Evolutionary conservation across 2,888 invertebrate species (phyloP).

Genomic region (Lithophane semibrunnea): DNA sequence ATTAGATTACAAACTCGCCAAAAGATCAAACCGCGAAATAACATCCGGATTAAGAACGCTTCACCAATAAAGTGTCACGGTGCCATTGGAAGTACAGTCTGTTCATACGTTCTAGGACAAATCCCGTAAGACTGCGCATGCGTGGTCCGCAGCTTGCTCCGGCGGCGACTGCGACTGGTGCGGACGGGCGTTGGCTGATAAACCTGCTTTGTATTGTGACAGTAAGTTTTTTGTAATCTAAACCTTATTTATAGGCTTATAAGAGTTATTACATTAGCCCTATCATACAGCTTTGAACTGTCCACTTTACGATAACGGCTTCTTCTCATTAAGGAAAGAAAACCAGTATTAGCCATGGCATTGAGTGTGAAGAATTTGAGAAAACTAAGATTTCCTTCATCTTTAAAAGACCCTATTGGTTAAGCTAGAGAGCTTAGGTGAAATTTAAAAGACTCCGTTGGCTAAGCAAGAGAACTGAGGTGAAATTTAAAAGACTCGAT

Average conservation of each 20-base stretch:
- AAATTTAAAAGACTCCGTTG: too few relatives aligned
- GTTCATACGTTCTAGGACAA: constrained; percentile 91
- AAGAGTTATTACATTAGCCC: too few relatives aligned
- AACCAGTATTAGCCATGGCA: too few relatives aligned
- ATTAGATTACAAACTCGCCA: too few relatives aligned
- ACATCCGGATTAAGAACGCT: constrained; percentile 11
- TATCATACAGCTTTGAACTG: too few relatives aligned
- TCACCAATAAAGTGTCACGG: constrained; percentile 44
- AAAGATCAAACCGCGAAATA: not conserved
- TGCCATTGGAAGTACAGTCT: constrained; percentile 52
- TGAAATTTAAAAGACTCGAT: too few relatives aligned
- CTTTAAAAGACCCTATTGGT: not conserved
- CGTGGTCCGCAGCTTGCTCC: constrained; percentile 93
- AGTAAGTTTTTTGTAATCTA: constrained; percentile 89
- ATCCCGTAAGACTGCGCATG: constrained; percentile 93
- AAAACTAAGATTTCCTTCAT: too few relatives aligned
- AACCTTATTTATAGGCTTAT: not conserved
- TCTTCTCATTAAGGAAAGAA: too few relatives aligned
- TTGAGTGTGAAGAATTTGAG: too few relatives aligned
- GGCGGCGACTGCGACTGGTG: constrained; percentile 94
- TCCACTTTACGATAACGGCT: too few relatives aligned
- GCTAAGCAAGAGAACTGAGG: too few relatives aligned
- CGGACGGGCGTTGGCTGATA: constrained; percentile 94
- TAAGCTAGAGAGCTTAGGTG: too few relatives aligned
- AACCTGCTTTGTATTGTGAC: constrained; percentile 96